Base-by-base conservation (phyloP, 2,113 vertebrate genomes). In the Propithecus coquereli region DNA sequence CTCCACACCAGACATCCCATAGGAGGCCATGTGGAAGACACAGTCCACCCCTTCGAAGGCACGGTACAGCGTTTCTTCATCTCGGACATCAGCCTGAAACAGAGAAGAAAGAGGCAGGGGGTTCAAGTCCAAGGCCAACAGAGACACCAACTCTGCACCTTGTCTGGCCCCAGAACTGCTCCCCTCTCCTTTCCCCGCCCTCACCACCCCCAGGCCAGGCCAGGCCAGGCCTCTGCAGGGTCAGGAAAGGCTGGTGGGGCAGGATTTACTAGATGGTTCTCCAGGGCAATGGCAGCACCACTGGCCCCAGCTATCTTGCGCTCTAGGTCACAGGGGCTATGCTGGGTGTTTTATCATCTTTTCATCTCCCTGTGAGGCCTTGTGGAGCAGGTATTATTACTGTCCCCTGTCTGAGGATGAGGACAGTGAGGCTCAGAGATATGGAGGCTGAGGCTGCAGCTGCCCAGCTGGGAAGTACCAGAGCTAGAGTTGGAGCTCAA, bases 1-100 rank as follows among this genome's bases (percentile, higher is more conserved):
- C 74, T 99, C 99, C 70, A 98, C 98, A 81, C 99, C 99, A 0
- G 99, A 99, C 99, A 99, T 99, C 90, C 99, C 99, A 8, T 99
- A 99, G 73, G 99, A 99, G 4, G 99, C 99, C 7, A 98, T 98
- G n/a, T 99, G 99, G 95, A 99, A 99, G 86, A 99, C 97, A 95
- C 99, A 99, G 97, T 99, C 99, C 5, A 99, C 99, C 0, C 99
- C 99, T 95, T 99, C 98, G 77, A 99, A 99, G 40, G 99, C 98
- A 45, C 97, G 98, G 89, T 98, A 98, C 50, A 99, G 98, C 13
- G 99, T 98, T 6, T 99, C 98, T 70, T 99, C 99, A 97, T 99
- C 99, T 59, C 99, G 98, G 82, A 99, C 98, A 87, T 99, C 99
- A 14, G 98, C 99, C 99, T 99, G 98, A 93, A 97, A 96, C 11